phyloP scores from a whole-genome alignment of 2,888 invertebrate genomes.

The Ceratothoa steindachneri region DNA sequence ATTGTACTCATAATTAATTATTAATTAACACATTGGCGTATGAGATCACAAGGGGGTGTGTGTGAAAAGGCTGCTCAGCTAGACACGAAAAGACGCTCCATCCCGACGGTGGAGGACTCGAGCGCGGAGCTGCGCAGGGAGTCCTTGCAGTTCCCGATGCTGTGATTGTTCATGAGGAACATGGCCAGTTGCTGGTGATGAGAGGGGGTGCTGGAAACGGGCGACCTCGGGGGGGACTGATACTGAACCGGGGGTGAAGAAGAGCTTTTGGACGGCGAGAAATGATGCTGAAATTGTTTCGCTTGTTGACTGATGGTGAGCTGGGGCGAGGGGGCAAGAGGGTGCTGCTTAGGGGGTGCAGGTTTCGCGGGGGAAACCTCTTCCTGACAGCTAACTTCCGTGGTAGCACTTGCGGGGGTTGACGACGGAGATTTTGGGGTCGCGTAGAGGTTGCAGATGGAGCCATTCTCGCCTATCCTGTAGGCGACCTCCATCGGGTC shows the following conservation, averaged over 20 bases:
- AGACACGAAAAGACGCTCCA: constrained; percentile 43
- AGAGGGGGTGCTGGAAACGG: background rate
- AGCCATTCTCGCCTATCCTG: constrained; percentile 64
- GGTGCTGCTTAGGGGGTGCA: constrained; percentile 14
- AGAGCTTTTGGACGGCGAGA: background rate
- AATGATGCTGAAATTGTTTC: constrained; percentile 2
- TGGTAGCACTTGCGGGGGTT: constrained; percentile 1
- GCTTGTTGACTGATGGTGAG: background rate
- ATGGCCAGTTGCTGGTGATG: constrained; percentile 17
- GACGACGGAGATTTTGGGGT: constrained; percentile 6
- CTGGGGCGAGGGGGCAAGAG: constrained; percentile 15
- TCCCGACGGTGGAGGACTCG: constrained; percentile 22
- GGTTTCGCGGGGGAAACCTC: background rate
- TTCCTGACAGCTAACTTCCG: background rate
- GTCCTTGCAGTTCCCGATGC: constrained; percentile 38
- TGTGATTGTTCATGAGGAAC: background rate
- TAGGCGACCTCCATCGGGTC: constrained; percentile 69
- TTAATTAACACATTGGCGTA: constrained; percentile 13
- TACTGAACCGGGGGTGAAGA: constrained; percentile 2
- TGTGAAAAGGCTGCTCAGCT: constrained; percentile 25
- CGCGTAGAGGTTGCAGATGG: constrained; percentile 60
- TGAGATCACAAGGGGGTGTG: constrained; percentile 9
- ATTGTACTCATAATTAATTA: background rate
- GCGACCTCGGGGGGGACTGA: background rate
- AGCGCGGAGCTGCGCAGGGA: constrained; percentile 32